Base-by-base conservation (phyloP, 1,140 invertebrate species). In the Spodoptera frugiperda region DNA sequence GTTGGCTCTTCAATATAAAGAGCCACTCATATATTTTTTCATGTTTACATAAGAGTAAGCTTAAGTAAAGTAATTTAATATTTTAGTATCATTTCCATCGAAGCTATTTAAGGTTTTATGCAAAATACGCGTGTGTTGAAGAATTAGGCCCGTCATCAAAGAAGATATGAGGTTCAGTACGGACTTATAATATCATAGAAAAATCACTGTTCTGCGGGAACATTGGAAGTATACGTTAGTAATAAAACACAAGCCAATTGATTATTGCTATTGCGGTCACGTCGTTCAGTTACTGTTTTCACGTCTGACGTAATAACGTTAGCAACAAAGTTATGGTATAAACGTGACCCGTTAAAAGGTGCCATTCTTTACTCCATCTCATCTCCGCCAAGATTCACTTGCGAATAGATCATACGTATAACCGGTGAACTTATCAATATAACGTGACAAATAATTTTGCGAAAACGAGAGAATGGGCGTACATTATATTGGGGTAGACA, bases 271-370 rank as follows among this genome's bases (percentile, higher is more conserved):
- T 89, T 90, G 89, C 84, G 87, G 87, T 92, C 92, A 93, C 92
- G 92, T 93, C 83, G 89, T 83, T 86, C 88, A 89, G 89, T 93
- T 91, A 92, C 90, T 93, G 87, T 93, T 92, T 93, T 91, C 91
- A 92, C 91, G 89, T 91, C 90, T 91, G 86, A 91, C 85, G 90
- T 93, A 93, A 93, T 92, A 89, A 91, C 85, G 89, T 89, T 89
- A 92, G 87, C 84, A 89, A 90, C 84, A 87, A 91, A 93, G 86
- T 93, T 93, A 92, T 91, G 87, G 81, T 87, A 85, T 78, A 85
- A 75, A 90, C 92, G 91, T 93, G 91, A 91, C 85, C 80, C 75
- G 88, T 87, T 89, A 89, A 79, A 79, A 71, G 82, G 76, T 79
- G 67, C 78, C 54, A 79, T 82, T 75, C 78, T 72, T 82, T 84